Percentiles rank a stretch among this genome's conserved stretches.
Evolutionary conservation across 2,888 invertebrate genomes (phyloP).

Genomic region (Phortica magna): DNA sequence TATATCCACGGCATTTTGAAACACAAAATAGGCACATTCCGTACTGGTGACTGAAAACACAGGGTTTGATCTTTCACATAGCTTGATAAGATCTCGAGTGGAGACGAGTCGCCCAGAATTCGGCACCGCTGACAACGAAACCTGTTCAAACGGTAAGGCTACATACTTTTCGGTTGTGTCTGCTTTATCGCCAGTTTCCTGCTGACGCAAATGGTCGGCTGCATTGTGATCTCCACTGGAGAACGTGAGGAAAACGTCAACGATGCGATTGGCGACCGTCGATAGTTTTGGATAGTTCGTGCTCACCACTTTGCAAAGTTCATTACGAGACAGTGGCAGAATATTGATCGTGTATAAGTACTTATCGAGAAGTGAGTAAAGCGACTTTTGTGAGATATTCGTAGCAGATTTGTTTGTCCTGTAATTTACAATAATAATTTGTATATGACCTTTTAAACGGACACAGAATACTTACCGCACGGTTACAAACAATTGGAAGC

Average conservation of each 20-base stretch:
- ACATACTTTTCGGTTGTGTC: slow-evolving; percentile 67
- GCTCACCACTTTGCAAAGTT: slow-evolving; percentile 86
- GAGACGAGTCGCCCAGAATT: slow-evolving; percentile 84
- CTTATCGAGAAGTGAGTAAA: slow-evolving; percentile 87
- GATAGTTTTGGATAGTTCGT: slow-evolving; percentile 84
- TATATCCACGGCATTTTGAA: slow-evolving; percentile 94
- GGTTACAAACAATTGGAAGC: slow-evolving; percentile 96
- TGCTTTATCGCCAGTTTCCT: slow-evolving; percentile 76
- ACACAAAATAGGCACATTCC: slow-evolving; percentile 78
- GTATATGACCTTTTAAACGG: neutral
- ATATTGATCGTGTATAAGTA: slow-evolving; percentile 90
- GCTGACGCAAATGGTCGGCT: slow-evolving; percentile 72
- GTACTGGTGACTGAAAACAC: slow-evolving; percentile 86
- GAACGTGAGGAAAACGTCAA: slow-evolving; percentile 90
- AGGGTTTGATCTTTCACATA: slow-evolving; percentile 88
- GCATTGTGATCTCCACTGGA: slow-evolving; percentile 84
- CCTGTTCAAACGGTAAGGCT: slow-evolving; percentile 71
- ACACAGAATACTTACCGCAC: slow-evolving; percentile 81
- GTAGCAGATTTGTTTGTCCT: slow-evolving; percentile 75
- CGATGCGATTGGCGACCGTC: slow-evolving; percentile 87
- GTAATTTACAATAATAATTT: slow-evolving; percentile 16
- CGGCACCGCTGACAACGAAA: slow-evolving; percentile 57
- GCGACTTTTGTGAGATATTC: slow-evolving; percentile 79
- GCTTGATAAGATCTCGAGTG: slow-evolving; percentile 93
- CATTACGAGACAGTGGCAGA: slow-evolving; percentile 86